Percentiles rank a stretch among this genome's conserved stretches.
Evolutionary conservation across 1,140 invertebrate species (phyloP).

Genomic region (Charaxes varanes): DNA sequence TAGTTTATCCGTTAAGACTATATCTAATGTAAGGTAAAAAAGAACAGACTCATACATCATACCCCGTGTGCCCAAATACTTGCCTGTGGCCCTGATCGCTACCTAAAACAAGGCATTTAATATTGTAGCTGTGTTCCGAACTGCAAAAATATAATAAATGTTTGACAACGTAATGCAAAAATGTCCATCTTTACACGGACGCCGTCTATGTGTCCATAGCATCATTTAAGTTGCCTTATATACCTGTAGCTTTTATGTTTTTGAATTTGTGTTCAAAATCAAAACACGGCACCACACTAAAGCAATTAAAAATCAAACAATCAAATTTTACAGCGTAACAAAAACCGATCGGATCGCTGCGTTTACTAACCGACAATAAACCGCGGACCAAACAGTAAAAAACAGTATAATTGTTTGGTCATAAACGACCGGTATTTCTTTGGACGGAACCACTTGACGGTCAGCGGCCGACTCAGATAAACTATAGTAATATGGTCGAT

Average conservation of each 20-base stretch:
- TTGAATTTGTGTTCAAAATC: slow-evolving; percentile 21
- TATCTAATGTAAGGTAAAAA: too few relatives aligned
- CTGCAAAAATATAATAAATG: too few relatives aligned
- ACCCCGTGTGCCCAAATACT: too few relatives aligned
- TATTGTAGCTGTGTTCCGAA: too few relatives aligned
- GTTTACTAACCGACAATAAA: slow-evolving; percentile 49
- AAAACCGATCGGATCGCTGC: slow-evolving; percentile 42
- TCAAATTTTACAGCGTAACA: slow-evolving; percentile 55
- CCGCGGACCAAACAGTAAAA: slow-evolving; percentile 38
- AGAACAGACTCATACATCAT: too few relatives aligned
- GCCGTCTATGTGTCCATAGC: too few relatives aligned
- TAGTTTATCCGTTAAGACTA: too few relatives aligned
- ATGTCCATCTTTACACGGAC: too few relatives aligned
- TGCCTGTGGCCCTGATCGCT: too few relatives aligned
- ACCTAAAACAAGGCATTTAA: too few relatives aligned
- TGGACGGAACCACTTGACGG: slow-evolving; percentile 24
- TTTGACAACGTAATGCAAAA: too few relatives aligned
- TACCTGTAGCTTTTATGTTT: slow-evolving; percentile 3
- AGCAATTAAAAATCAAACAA: slow-evolving; percentile 58
- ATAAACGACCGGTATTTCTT: slow-evolving; percentile 42
- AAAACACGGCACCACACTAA: slow-evolving; percentile 37
- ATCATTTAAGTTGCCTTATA: slow-evolving; percentile 3
- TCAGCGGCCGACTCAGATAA: slow-evolving; percentile 13
- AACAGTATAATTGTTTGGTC: slow-evolving; percentile 47
- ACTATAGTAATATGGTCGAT: slow-evolving; percentile 9